Evolutionary conservation across 2,113 vertebrate species (phyloP), one percentile per base, ranked within the genome.

Genomic region (Sclerurus mexicanus): DNA sequence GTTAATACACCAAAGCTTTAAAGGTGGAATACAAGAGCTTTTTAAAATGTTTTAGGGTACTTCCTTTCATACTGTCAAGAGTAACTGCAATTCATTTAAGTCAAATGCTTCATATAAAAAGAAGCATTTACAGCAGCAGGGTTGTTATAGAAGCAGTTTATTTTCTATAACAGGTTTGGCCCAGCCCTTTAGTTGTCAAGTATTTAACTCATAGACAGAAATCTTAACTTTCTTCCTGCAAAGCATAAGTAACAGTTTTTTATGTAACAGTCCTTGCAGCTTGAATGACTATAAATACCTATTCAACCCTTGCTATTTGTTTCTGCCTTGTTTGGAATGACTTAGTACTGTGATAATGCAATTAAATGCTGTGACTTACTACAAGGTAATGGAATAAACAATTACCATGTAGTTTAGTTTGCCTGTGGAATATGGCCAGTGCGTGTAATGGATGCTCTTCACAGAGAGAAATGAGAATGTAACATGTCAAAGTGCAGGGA

Each of bases 1-100:
- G 80, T 95, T 96, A 95, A 94, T 91, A 94, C 49, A 87, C 40
- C 27, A 82, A 90, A 89, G 71, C 90, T 83, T 94, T 79, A 96
- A 96, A 95, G 52, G 77, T 83, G 53, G 77, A 84, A 92, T 87
- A 75, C 33, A 89, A 95, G 73, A 86, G 79, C 59, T 95, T 88
- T 95, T 92, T 10, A 83, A 90, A 90, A 85, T 24, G 35, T 91
- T 93, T 85, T 89, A 94, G 44, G 52, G 35, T 89, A 86, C 47
- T 16, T 87, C 91, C 66, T 62, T 88, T 95, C 91, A 86, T 47
- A 85, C 30, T 56, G 50, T 85, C 92, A 79, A 82, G 66, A 91
- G 52, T 72, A 82, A 95, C 80, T 93, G 72, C 55, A 86, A 95
- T 91, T 76, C 80, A 95, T 92, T 97, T 81, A 92, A 93, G 89